Evolutionary conservation across 2,113 vertebrate species (phyloP).

Genomic region (Vanacampus margaritifer): DNA sequence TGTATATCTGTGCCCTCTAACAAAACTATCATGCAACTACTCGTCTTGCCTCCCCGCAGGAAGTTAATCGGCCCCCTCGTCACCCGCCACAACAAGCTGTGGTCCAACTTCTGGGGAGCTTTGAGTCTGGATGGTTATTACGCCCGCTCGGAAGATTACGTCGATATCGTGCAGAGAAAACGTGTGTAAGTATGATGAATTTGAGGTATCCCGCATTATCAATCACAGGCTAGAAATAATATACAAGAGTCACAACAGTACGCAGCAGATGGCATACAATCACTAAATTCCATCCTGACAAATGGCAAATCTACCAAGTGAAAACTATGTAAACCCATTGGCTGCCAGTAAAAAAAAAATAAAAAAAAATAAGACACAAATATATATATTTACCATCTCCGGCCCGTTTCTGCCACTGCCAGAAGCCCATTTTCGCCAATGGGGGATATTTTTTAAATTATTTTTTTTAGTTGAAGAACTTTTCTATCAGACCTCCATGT

Average conservation of each 20-base stretch:
- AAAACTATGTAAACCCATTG: no score
- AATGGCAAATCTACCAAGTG: conserved; percentile 1
- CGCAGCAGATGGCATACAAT: neutral
- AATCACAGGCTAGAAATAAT: neutral
- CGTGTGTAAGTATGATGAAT: conserved; percentile 83
- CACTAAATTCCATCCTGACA: neutral
- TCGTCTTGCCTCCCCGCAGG: conserved; percentile 64
- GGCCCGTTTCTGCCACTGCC: no score
- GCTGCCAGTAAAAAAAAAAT: no score
- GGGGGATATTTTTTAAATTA: no score
- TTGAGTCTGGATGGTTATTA: conserved; percentile 95
- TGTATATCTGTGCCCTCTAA: conserved; percentile 27
- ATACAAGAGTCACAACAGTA: neutral
- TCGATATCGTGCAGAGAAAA: conserved; percentile 94
- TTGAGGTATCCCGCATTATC: neutral
- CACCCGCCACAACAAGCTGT: conserved; percentile 89
- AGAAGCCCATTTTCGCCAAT: no score
- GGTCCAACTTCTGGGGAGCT: conserved; percentile 99
- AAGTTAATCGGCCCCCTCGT: conserved; percentile 95
- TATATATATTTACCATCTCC: no score
- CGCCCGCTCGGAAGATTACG: conserved; percentile 93
- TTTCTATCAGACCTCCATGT: no score
- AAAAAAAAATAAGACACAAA: no score
- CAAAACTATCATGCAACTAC: conserved; percentile 40
- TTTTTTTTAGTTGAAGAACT: no score